Evolutionary conservation across 2,888 invertebrate species (phyloP).

Genomic region (Drosophila prostipennis): DNA sequence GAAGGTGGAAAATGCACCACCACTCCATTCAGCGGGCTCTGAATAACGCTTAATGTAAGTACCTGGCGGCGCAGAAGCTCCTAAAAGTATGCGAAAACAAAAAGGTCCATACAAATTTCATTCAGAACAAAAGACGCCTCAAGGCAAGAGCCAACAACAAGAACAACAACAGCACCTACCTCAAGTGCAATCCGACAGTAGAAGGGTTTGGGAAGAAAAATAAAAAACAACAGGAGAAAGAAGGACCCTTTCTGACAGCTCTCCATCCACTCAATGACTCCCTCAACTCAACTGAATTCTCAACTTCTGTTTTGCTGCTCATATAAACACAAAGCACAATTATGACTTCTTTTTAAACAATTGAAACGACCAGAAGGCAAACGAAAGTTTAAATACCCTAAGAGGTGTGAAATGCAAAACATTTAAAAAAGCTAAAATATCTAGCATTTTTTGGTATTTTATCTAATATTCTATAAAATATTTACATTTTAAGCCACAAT

Average conservation of each 20-base stretch:
- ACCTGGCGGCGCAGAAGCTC: constrained; percentile 24
- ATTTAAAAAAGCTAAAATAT: background rate
- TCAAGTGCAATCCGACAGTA: constrained; percentile 59
- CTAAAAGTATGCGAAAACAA: constrained; percentile 44
- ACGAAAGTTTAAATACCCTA: constrained; percentile 18
- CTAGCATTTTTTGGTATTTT: too few relatives aligned
- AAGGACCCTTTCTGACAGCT: constrained; percentile 9
- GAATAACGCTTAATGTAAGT: constrained; percentile 64
- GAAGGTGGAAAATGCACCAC: constrained; percentile 28
- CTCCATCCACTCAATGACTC: constrained; percentile 28
- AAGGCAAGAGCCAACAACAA: constrained; percentile 24
- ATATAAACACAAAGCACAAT: constrained; percentile 54
- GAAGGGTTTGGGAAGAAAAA: constrained; percentile 8
- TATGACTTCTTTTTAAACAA: constrained; percentile 40
- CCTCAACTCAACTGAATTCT: constrained; percentile 49
- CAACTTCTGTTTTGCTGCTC: constrained; percentile 54
- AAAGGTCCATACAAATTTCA: constrained; percentile 57
- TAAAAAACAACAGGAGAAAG: background rate
- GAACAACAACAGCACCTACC: constrained; percentile 33
- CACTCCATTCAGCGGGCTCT: constrained; percentile 47
- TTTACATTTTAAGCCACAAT: background rate
- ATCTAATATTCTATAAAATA: too few relatives aligned
- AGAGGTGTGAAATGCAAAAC: background rate
- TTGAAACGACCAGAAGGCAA: constrained; percentile 21
- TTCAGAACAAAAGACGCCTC: constrained; percentile 53